These are phyloP conservation scores for Erebia ligea DNA, from an alignment of 2,888 invertebrate species.

Conservation along the genomic window DNA sequence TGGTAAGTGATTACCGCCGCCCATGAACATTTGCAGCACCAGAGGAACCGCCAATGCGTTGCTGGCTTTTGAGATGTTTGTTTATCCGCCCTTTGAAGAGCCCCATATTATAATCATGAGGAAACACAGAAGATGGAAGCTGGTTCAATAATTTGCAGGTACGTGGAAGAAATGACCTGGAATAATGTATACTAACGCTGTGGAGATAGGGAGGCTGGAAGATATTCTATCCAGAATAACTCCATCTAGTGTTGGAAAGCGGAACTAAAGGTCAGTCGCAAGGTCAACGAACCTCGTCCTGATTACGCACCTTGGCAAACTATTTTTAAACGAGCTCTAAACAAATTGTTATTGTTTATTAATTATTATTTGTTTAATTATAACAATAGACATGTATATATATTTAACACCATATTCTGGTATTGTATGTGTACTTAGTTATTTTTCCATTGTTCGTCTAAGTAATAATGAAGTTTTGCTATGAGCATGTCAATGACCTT, in stretches of 20 bases:
- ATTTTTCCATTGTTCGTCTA: background rate
- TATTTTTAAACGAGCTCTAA: slow-evolving; percentile 47
- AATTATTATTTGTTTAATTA: slow-evolving; percentile 40
- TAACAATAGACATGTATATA: slow-evolving; percentile 24
- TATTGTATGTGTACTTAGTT: background rate
- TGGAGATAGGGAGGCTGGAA: background rate
- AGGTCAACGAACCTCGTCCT: slow-evolving; percentile 48
- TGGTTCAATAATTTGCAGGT: no score
- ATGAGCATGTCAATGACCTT: slow-evolving; percentile 1
- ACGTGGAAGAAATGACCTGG: no score
- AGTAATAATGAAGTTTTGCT: background rate
- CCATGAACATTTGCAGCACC: no score
- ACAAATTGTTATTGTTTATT: slow-evolving; percentile 42
- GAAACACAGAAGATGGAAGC: no score
- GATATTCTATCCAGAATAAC: slow-evolving; percentile 36
- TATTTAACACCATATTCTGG: no score
- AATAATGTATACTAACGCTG: no score
- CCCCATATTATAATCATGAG: no score
- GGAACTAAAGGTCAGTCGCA: slow-evolving; percentile 45
- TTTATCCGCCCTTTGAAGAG: no score
- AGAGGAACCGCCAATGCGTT: no score
- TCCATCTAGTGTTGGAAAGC: slow-evolving; percentile 53
- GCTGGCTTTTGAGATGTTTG: no score
- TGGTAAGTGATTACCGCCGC: background rate
- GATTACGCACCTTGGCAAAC: slow-evolving; percentile 46